Evolutionary conservation across 2,113 vertebrate species (phyloP), one percentile per base, ranked within the genome.

Genomic region (Cyphotilapia sp.): DNA sequence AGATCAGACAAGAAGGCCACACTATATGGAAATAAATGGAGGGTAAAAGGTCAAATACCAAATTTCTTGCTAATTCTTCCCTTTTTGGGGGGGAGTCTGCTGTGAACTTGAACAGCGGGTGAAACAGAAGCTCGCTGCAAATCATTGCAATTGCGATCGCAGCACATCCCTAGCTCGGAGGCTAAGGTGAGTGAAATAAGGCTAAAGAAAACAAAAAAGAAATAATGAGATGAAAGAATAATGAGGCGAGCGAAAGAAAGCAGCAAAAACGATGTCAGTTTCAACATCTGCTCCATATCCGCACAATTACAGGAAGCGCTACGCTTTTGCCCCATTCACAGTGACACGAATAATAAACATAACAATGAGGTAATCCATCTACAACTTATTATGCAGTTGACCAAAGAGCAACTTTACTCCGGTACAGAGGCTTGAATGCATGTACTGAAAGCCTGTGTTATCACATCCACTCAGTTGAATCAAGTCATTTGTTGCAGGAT

Each of bases 261-360:
- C 81, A 16, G 22, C n/a, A 17, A 63, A 80, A 45, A 69, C 71
- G 13, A 90, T n/a, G 63, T 80, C 83, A 38, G 51, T 87, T 88
- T 85, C 59, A 91, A 90, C 86, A 91, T 91, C 87, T 90, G 93
- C 88, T 91, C 80, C 49, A 53, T 5, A 27, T 81, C 51, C 5
- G 56, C 35, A 96, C 95, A 96, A 95, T 95, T 57, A 89, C 82
- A 13, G 95, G 96, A 96, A 96, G 91, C 87, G 82, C 61, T 87
- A 83, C 63, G 83, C 83, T 85, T 91, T 93, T 17, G 76, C 29
- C 86, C 83, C 80, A 87, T 93, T 92, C 87, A 85, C 69, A 87
- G 78, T 92, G 91, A 91, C 87, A 87, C 49, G 69, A 94, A 95
- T 92, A 95, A 95, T 93, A 95, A 94, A 93, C 91, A 94, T 5